Evolutionary conservation across 2,888 invertebrate genomes (phyloP), one percentile per base, ranked within the genome.

Genomic region (Mesoligia furuncula): DNA sequence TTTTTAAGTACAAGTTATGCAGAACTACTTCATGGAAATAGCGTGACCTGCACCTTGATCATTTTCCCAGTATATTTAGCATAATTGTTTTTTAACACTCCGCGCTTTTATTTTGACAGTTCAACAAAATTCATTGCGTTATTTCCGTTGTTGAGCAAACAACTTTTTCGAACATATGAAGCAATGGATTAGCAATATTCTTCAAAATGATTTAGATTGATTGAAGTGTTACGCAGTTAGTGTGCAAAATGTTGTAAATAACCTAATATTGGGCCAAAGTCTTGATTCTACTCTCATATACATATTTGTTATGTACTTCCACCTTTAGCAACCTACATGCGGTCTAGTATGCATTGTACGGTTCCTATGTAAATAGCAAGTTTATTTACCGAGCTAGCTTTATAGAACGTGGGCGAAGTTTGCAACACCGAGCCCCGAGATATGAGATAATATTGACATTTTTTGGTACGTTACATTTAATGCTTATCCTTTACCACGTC

Each of bases 361-460:
- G 73, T 81, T 68, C 70, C 66, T 73, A 73, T 64, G 77, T 79
- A 87, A 79, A 86, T 77, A 76, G 11, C 67, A 64, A 73, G 69
- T 74, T 73, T 87, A 84, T 87, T 81, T 81, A 81, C 73, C 27
- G 45, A 68, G 36, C 67, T 42, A 70, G 48, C 69, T 79, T 78
- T 84, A 70, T 57, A 73, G 42, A 36, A 39, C 45, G 77, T 85
- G 71, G 79, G 77, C 27, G 79, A 59, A 73, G 75, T 79, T 81
- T 69, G 39, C 57, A 48, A 54, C 70, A 68, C 66, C 31, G 36
- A 45, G 61, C 42, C 27, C 48, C 27, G 76, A 84, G 64, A 75
- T 66, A 72, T 68, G 65, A 51, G 66, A 67, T 73, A 81, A 77
- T 84, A 77, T 84, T 81, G 71, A 57, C 66, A 66, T 77, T 77